Conservation (phyloP, 1,140 invertebrate species). For the Chionoecetes opilio region DNA sequence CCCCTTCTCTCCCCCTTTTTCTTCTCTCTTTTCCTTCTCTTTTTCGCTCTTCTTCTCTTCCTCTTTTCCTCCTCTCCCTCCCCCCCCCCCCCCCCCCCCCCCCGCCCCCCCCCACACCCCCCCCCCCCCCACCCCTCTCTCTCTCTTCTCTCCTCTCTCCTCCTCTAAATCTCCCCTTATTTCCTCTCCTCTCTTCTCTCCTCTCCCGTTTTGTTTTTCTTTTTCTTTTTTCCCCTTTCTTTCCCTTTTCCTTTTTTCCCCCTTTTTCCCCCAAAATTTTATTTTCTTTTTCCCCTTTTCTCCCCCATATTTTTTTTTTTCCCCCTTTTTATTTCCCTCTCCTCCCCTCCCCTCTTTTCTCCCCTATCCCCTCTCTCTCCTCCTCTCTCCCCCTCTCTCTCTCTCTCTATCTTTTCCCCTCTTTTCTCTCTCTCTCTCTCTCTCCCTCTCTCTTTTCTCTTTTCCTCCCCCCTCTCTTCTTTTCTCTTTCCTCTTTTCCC, state of each 20-base stretch:
- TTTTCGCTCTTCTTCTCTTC: not conserved
- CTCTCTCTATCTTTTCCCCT: too few relatives aligned
- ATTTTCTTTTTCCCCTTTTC: too few relatives aligned
- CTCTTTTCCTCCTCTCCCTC: not conserved
- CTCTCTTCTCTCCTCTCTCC: not conserved
- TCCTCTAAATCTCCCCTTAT: not conserved
- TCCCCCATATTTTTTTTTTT: too few relatives aligned
- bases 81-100: too few relatives aligned
- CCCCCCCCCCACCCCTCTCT: not conserved
- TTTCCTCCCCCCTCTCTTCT: too few relatives aligned
- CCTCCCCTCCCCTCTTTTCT: too few relatives aligned
- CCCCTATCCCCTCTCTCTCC: not conserved
- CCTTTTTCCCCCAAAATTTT: not conserved
- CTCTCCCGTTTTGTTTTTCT: not conserved
- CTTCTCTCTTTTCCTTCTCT: not conserved
- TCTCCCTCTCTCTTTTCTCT: slow-evolving; percentile 17
- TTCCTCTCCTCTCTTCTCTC: not conserved
- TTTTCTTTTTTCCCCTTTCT: too few relatives aligned
- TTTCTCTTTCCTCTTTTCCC: not conserved
- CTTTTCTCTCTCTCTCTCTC: slow-evolving; percentile 23
- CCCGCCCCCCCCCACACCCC: too few relatives aligned
- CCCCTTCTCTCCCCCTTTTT: not conserved
- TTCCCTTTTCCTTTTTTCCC: not conserved
- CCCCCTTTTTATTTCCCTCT: too few relatives aligned
- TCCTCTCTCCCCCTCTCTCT: too few relatives aligned